Evolutionary conservation across 2,113 vertebrate species (phyloP).

Genomic region (Otus sunia): DNA sequence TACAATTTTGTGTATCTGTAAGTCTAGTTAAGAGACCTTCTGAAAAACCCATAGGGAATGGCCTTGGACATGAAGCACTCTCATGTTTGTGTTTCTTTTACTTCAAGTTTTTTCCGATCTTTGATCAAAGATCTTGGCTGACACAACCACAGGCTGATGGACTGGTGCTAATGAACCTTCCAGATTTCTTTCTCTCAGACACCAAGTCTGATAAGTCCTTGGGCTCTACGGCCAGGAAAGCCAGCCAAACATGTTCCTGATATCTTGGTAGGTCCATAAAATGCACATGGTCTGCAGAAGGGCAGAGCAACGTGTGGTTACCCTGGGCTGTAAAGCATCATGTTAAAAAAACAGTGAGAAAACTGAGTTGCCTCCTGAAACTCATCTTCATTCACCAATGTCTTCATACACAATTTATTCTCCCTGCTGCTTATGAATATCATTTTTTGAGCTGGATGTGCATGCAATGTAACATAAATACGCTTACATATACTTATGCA

Average conservation of each 20-base stretch:
- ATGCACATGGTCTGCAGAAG: background rate
- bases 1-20: accelerated
- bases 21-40: background rate
- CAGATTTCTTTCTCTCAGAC: background rate
- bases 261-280: background rate
- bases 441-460: background rate
- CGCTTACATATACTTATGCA: background rate
- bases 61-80: background rate
- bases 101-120: background rate
- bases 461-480: background rate
- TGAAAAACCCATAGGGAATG: background rate
- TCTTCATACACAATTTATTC: background rate
- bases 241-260: background rate
- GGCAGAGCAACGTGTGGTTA: background rate
- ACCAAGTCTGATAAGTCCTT: background rate
- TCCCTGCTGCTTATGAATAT: background rate
- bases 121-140: background rate
- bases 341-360: background rate
- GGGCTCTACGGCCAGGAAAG: background rate
- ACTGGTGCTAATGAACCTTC: background rate
- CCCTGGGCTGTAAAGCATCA: accelerated
- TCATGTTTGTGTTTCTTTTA: background rate
- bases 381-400: background rate
- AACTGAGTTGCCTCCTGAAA: background rate
- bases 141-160: background rate